Evolutionary conservation across 2,888 invertebrate species (phyloP).

Genomic region (Acanthosoma haemorrhoidale): DNA sequence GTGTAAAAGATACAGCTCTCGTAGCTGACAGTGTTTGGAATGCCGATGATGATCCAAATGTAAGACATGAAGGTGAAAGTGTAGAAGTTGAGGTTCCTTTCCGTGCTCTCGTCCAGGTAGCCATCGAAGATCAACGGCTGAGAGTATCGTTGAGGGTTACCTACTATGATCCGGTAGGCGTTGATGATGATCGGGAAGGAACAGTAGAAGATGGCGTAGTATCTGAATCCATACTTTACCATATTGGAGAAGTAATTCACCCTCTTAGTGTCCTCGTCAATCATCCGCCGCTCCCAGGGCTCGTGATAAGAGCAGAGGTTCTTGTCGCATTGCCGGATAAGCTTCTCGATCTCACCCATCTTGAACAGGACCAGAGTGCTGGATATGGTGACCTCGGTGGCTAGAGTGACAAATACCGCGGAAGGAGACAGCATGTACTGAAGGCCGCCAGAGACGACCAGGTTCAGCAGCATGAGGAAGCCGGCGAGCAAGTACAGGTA

Average conservation of each 20-base stretch:
- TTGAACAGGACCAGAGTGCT: not conserved
- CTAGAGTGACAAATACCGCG: not conserved
- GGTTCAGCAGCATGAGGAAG: not conserved
- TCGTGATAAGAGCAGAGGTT: not conserved
- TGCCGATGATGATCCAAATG: not conserved
- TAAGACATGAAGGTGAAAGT: not conserved
- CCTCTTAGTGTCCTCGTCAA: not conserved
- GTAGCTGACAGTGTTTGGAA: constrained; percentile 8
- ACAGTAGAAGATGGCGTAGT: not conserved
- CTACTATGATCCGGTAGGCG: no score
- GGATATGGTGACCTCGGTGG: not conserved
- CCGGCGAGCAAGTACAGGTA: not conserved
- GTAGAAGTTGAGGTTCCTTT: not conserved
- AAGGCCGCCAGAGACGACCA: not conserved
- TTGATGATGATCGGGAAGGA: not conserved
- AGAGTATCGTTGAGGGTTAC: no score
- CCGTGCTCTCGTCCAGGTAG: not conserved
- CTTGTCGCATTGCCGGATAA: not conserved
- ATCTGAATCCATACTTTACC: not conserved
- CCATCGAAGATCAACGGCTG: no score
- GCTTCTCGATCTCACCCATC: not conserved
- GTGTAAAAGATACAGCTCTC: not conserved
- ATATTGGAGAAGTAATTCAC: not conserved
- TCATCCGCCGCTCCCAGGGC: not conserved
- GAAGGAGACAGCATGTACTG: not conserved